A percentile compares a stretch with the other conserved stretches of the same genome.
Conservation (phyloP, 1,140 invertebrate species). For the Oscheius sp. region DNA sequence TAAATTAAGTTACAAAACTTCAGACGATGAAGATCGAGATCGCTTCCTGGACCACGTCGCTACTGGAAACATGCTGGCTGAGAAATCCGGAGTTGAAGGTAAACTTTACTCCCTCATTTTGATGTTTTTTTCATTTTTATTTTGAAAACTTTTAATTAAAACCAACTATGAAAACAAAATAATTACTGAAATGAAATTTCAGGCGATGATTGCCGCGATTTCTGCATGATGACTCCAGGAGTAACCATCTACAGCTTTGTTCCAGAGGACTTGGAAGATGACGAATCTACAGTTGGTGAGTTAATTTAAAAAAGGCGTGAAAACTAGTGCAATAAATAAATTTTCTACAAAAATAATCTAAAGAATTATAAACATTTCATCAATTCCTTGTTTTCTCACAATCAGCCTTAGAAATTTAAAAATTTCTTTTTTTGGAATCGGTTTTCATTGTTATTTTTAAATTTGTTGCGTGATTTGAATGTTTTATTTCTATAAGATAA, state of each 20-base stretch:
- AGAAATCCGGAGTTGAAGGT: background rate
- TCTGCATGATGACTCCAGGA: background rate
- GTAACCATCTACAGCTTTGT: background rate
- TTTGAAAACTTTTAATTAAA: background rate
- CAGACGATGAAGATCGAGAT: background rate
- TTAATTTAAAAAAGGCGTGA: background rate
- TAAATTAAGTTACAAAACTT: background rate
- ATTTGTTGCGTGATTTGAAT: too few species aligned
- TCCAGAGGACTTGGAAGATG: background rate
- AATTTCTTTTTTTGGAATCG: too few species aligned
- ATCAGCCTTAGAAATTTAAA: too few species aligned
- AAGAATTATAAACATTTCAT: too few species aligned
- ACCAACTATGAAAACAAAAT: background rate
- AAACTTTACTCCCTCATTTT: too few species aligned
- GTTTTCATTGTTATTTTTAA: too few species aligned
- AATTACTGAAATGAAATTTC: background rate
- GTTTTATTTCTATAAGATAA: too few species aligned
- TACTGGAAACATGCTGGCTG: background rate
- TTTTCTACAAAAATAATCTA: too few species aligned
- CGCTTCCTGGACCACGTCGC: background rate
- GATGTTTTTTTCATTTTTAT: too few species aligned
- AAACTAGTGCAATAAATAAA: too few species aligned
- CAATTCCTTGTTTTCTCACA: too few species aligned
- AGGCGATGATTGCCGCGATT: conserved; percentile 3
- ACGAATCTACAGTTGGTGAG: conserved; percentile 1